Evolutionary conservation across 2,113 vertebrate genomes (phyloP), one percentile per base, ranked within the genome.

Genomic region (Plecotus auritus): DNA sequence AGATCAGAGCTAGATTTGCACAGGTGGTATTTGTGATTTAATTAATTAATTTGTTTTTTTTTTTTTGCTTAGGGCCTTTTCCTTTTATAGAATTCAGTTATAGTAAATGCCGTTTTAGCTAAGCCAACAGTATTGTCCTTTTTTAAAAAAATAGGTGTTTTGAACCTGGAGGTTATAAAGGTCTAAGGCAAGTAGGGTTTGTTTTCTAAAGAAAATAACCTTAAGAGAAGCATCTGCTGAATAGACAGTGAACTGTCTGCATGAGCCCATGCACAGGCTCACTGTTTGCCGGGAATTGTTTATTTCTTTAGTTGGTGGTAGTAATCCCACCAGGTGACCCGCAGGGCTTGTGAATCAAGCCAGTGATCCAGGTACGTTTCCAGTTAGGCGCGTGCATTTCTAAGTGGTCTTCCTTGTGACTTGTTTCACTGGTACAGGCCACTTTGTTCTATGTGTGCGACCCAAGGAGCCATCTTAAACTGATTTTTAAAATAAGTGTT

Each of bases 11-110:
- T 97, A 59, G 92, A 12, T 90, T 97, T 97, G 86, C 14, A 42
- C 97, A 98, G 97, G 97, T 98, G 95, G 96, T 93, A 54, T 97
- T 90, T 95, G 84, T 95, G 35, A 80, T 81, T 88, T 81, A 23
- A 49, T 49, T 56, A 8, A 56, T 56, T 56, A 64, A 87, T 13
- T 28, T 70, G 84, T 86, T 72, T 11, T 59, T 59, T 72, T 66
- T 51, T 92, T 77, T 59, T 85, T 84, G 18, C 12, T 91, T 42
- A 64, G 97, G 96, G 88, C 97, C 95, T 61, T 97, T 85, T 35
- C 37, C 40, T 87, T 86, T 92, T 89, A 83, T 72, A 91, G 64
- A 88, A 81, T 81, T 95, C 51, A 88, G 47, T 91, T 56, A 89
- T 18, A 97, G 40, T 87, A 70, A 94, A 88, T 94, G 77, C 35